phyloP scores from a whole-genome alignment of 2,888 invertebrate genomes.

The Cataglyphis altisquamis region DNA sequence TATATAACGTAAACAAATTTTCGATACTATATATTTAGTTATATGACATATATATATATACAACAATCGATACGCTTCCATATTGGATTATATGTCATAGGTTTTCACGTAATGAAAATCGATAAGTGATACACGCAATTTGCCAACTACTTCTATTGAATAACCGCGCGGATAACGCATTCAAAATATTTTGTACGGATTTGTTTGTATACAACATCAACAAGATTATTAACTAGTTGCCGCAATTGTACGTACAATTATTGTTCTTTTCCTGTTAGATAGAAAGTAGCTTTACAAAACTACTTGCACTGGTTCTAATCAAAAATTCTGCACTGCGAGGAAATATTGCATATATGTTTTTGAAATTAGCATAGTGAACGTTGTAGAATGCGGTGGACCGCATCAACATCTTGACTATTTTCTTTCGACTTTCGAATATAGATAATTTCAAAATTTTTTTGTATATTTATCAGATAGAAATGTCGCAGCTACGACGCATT shows the following conservation, averaged over 20 bases:
- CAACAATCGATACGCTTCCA: not conserved
- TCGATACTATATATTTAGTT: not conserved
- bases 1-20: not conserved
- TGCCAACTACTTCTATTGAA: not conserved
- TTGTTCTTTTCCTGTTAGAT: constrained; percentile 8
- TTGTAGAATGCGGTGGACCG: constrained; percentile 74
- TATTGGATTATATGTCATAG: not conserved
- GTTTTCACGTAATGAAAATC: not conserved
- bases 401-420: constrained; percentile 66
- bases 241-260: constrained; percentile 9
- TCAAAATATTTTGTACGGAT: not conserved
- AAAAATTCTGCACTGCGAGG: constrained; percentile 48
- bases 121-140: not conserved
- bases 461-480: not conserved
- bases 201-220: not conserved
- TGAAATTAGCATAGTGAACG: constrained; percentile 70
- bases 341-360: constrained; percentile 57
- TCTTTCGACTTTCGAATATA: constrained; percentile 73
- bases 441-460: constrained; percentile 2
- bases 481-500: not conserved
- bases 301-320: constrained; percentile 55
- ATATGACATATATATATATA: not conserved
- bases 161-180: not conserved
- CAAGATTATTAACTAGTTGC: not conserved
- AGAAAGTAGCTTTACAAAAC: constrained; percentile 47